A percentile compares a stretch with the other conserved stretches of the same genome.
Conservation (phyloP, 64 coral and sea anemone genomes). For the Pocillopora verrucosa region DNA sequence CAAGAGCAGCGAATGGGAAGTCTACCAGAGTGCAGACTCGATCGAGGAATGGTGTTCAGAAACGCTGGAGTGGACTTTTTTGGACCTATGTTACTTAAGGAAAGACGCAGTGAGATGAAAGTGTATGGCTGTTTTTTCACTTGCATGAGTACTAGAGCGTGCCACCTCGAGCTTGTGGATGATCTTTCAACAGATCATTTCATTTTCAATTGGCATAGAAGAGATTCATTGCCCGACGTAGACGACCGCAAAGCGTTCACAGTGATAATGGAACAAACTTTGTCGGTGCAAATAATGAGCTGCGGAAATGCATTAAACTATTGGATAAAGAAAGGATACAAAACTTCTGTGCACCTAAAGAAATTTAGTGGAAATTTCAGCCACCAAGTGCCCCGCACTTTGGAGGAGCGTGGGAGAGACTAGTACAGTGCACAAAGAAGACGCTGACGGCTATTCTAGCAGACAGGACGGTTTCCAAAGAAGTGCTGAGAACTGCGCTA, state of each 20-base stretch:
- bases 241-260: neutral
- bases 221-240: slow-evolving; percentile 13
- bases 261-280: slow-evolving; percentile 33
- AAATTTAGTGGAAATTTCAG: neutral
- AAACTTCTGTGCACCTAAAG: slow-evolving; percentile 32
- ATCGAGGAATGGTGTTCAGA: slow-evolving; percentile 15
- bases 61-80: slow-evolving; percentile 47
- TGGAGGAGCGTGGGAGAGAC: slow-evolving; percentile 36
- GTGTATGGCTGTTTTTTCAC: slow-evolving; percentile 48
- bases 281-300: slow-evolving; percentile 30
- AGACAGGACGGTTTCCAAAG: slow-evolving; percentile 22
- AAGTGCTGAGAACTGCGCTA: slow-evolving; percentile 31
- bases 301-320: slow-evolving; percentile 20
- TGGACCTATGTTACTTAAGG: slow-evolving; percentile 37
- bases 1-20: slow-evolving; percentile 39
- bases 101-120: slow-evolving; percentile 35
- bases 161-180: slow-evolving; percentile 21
- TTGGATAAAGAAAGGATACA: slow-evolving; percentile 46
- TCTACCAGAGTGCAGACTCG: neutral
- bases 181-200: neutral
- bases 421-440: slow-evolving; percentile 50
- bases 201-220: slow-evolving; percentile 1
- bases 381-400: slow-evolving; percentile 37
- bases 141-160: slow-evolving; percentile 32
- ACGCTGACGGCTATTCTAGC: slow-evolving; percentile 37